Base-by-base conservation (phyloP, 2,113 vertebrate species). In the Hypocryptadius cinnamomeus region DNA sequence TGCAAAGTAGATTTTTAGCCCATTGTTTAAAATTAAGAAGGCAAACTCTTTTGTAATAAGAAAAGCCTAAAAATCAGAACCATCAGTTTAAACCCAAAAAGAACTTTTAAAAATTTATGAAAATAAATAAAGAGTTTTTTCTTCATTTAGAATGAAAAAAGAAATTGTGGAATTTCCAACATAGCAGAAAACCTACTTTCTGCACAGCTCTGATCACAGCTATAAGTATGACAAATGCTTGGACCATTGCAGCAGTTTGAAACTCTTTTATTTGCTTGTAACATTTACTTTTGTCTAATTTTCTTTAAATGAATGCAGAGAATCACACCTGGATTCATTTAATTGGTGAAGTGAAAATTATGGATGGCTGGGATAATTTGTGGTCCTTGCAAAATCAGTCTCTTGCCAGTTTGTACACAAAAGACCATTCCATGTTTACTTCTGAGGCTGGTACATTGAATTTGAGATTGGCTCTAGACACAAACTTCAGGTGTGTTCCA, bases 1-100 rank as follows among this genome's bases (percentile, higher is more conserved):
- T 80, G 39, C 53, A 40, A 92, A 87, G 27, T 23, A 69, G 19
- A 11, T 77, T 91, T 89, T 87, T 39, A 89, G 60, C 21, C 54
- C 19, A 31, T 89, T 92, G 68, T 89, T 89, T 85, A 91, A 93
- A 95, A 89, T 65, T 72, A 70, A 45, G 77, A 78, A 45, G 31
- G 69, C 27, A 87, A 94, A 53, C 19, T 74, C 22, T 33, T 90
- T 81, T 81, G 33, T 68, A 64, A 37, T 14, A 81, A 39, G 65
- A 86, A 81, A 87, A 74, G 30, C 16, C 22, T 51, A 72, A 92
- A 81, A 90, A 74, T 45, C 53, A 87, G 42, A 83, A 77, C 8
- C 18, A 82, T 78, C 33, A 18, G 24, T 79, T 95, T 79, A 70
- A 91, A 57, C 6, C 2, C 9, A 21, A 82, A 76, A 69, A 64